Base-by-base conservation (phyloP, 2,888 invertebrate species). In the Campoplex nolae region DNA sequence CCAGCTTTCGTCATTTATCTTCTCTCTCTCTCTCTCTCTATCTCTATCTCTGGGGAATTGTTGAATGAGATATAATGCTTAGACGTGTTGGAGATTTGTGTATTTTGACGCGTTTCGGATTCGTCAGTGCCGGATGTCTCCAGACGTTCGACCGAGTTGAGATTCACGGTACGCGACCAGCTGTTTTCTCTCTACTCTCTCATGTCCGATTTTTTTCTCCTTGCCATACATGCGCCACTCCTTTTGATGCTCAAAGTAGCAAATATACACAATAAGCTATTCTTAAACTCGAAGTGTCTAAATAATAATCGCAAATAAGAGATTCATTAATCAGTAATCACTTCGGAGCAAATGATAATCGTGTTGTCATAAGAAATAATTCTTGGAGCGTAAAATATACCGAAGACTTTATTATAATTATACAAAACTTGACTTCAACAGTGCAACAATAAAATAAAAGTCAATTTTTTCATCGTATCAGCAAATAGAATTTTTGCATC, bases 41-140 rank as follows among this genome's bases (percentile, higher is more conserved):
- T 23, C 38, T 6, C 38, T 38, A 3, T 38, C 86, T 83, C 67
- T n/a, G 23, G 74, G 73, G 58, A 67, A 68, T 73, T 74, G 67
- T n/a, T 54, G 81, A 76, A 58, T 73, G 81, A 75, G 54, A 42
- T 62, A 67, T 76, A 76, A 84, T 76, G 87, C 82, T 87, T 79
- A 70, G 81, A 83, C 82, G 87, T 84, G 85, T 85, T 68, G 54
- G 87, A 91, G 92, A 93, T 93, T 93, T 93, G 93, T 93, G 92
- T 93, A 93, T 93, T 93, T 93, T 93, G 92, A 93, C 92, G 92
- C 92, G 92, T 92, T 92, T 91, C 88, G 90, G 89, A 89, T 90
- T 93, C 91, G 89, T 90, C 90, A 88, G 89, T 87, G 90, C 93
- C 93, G 93, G 93, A 93, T 93, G 93, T 93, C 91, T 93, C 92